Conservation (phyloP, 2,797 vertebrate genomes). For the Acanthopagrus latus region DNA sequence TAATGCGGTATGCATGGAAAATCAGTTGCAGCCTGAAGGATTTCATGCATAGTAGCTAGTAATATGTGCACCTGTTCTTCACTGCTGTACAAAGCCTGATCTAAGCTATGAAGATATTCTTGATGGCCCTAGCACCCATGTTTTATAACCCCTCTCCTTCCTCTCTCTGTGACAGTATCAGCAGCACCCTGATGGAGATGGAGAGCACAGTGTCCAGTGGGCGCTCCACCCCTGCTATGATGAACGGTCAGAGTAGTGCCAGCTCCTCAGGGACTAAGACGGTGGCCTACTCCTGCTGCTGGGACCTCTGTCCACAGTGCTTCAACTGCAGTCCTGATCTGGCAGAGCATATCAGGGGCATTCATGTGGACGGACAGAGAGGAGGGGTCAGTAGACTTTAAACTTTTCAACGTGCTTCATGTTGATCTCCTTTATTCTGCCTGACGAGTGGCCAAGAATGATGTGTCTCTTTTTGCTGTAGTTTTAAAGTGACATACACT, state of each 20-base stretch:
- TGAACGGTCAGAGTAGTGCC: slow-evolving; percentile 91
- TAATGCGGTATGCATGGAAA: slow-evolving; percentile 63
- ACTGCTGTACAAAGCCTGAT: slow-evolving; percentile 29
- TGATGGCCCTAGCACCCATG: background rate
- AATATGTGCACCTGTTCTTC: slow-evolving; percentile 69
- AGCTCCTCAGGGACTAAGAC: slow-evolving; percentile 85
- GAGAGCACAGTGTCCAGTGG: slow-evolving; percentile 98
- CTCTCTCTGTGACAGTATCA: slow-evolving; percentile 86
- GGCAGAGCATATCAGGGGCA: slow-evolving; percentile 95
- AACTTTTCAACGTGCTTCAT: background rate
- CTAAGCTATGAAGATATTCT: slow-evolving; percentile 5
- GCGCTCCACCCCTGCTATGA: slow-evolving; percentile 97
- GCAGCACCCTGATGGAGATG: slow-evolving; percentile 98
- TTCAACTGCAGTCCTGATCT: slow-evolving; percentile 96
- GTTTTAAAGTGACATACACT: background rate
- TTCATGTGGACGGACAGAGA: slow-evolving; percentile 96
- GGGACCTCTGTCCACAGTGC: slow-evolving; percentile 95
- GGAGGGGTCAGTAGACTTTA: slow-evolving; percentile 90
- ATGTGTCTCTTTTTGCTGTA: background rate
- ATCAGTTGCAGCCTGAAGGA: slow-evolving; percentile 30
- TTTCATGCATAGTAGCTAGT: slow-evolving; percentile 36
- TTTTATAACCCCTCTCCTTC: slow-evolving; percentile 12
- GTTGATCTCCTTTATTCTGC: slow-evolving; percentile 5
- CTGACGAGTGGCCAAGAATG: background rate
- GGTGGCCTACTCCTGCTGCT: slow-evolving; percentile 94